phyloP scores from a whole-genome alignment of 2,888 invertebrate species.

The Trissolcus brochymenae region DNA sequence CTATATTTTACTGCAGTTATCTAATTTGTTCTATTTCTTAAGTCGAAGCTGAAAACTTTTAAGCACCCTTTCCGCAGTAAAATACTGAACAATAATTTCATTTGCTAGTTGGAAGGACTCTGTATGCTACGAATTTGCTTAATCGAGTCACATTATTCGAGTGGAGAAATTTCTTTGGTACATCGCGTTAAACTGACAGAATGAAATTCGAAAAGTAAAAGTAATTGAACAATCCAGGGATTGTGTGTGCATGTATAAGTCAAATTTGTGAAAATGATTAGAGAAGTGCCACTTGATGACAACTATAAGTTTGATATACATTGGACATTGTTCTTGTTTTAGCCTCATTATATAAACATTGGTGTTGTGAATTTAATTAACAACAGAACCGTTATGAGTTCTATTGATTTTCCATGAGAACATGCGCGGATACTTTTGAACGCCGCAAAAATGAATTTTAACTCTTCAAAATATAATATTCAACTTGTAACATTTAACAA shows the following conservation, averaged over 20 bases:
- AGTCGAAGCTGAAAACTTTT: slow-evolving; percentile 10
- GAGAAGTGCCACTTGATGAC: slow-evolving; percentile 20
- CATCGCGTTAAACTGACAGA: background rate
- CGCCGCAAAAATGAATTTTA: too few relatives aligned
- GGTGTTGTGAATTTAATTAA: slow-evolving; percentile 1
- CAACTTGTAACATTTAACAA: too few relatives aligned
- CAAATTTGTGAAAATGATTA: slow-evolving; percentile 24
- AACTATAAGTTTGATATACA: slow-evolving; percentile 18
- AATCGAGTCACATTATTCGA: too few relatives aligned
- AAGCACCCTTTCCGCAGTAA: slow-evolving; percentile 1
- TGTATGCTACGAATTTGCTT: too few relatives aligned
- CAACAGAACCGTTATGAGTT: background rate
- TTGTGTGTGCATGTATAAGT: slow-evolving; percentile 6
- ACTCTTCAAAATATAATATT: too few relatives aligned
- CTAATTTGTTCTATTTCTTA: slow-evolving; percentile 20
- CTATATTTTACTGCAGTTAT: slow-evolving; percentile 8
- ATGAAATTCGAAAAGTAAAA: slow-evolving; percentile 2
- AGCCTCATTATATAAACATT: background rate
- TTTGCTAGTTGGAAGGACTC: background rate
- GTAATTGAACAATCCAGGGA: slow-evolving; percentile 4
- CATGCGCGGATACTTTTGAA: background rate
- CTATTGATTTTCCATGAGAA: background rate
- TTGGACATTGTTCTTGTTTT: slow-evolving; percentile 24
- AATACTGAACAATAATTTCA: slow-evolving; percentile 16
- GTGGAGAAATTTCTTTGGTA: background rate